Evolutionary conservation across 2,113 vertebrate species (phyloP), one percentile per base, ranked within the genome.

Genomic region (Psilopogon haemacephalus): DNA sequence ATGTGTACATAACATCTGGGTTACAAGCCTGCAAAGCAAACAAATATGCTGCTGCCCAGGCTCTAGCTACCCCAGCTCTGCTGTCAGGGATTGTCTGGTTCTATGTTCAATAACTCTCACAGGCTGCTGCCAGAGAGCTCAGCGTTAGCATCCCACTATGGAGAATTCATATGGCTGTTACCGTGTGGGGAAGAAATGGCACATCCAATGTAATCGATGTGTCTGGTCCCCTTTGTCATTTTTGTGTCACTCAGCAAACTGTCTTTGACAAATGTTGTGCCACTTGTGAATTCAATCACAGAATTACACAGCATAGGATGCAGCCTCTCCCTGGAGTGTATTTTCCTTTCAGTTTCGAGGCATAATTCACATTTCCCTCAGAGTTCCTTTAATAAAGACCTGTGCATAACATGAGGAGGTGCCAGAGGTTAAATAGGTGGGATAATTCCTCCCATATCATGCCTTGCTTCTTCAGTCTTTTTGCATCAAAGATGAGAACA

Each of bases 31-130:
- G 15, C 35, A 42, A 68, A 92, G 40, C 2, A 9, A 77, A 84
- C 30, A 79, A 65, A 12, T 8, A 12, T 73, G 65, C 46, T 95
- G 38, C 56, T 88, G 65, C 56, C 56, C 74, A 78, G 38, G 26
- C 15, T 56, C 17, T 59, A 89, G 50, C 24, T 40, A 52, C 4
- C 30, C 35, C 35, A 63, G 35, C 35, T 63, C 35, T 63, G 2
- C 12, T 48, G 88, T 23, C 40, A 23, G 40, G 71, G 69, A 9
- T 70, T 73, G 68, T 84, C 46, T 59, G 70, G 48, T 17, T 79
- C 65, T 62, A 58, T 0, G 0, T 14, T 37, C 5, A 44, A 9
- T 7, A 80, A 46, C 44, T 69, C 58, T 59, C 54, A 40, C 16
- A 76, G 55, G 6, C 8, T 71, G 55, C 55, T 80, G 32, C 30